Percentiles rank a stretch among this genome's conserved stretches.
Evolutionary conservation across 2,113 vertebrate species (phyloP).

Genomic region (Sylvilagus bachmani): DNA sequence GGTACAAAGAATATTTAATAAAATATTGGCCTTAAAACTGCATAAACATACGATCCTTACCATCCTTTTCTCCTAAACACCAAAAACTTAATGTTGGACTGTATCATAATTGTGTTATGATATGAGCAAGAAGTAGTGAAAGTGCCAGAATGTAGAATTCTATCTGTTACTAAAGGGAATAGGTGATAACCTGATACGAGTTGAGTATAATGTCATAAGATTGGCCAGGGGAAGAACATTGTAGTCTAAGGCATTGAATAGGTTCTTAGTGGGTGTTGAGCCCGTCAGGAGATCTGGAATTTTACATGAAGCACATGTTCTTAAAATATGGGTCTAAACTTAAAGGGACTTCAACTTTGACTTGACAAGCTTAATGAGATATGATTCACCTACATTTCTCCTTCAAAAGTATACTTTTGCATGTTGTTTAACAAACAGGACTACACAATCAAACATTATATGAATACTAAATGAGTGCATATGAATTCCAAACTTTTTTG

Average conservation of each 20-base stretch:
- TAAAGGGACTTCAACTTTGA: not conserved
- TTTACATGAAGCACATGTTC: not conserved
- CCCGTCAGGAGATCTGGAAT: not conserved
- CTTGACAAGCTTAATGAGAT: not conserved
- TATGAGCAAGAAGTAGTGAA: not conserved
- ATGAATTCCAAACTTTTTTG: no score
- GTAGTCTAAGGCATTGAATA: not conserved
- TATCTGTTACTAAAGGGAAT: not conserved
- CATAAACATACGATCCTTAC: not conserved
- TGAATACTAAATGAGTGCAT: not conserved
- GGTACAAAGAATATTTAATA: constrained; percentile 1
- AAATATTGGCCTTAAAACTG: not conserved
- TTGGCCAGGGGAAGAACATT: not conserved
- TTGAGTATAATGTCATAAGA: not conserved
- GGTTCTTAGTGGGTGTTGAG: not conserved
- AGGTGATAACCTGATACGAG: not conserved
- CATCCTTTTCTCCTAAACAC: not conserved
- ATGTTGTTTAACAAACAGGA: not conserved
- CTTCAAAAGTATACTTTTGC: not conserved
- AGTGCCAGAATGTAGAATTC: not conserved
- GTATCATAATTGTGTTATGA: not conserved
- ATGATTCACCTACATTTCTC: not conserved
- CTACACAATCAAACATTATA: not conserved
- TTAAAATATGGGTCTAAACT: not conserved
- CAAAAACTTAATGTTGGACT: not conserved